Evolutionary conservation across 2,888 invertebrate genomes (phyloP).

Genomic region (Piscicola geometra): DNA sequence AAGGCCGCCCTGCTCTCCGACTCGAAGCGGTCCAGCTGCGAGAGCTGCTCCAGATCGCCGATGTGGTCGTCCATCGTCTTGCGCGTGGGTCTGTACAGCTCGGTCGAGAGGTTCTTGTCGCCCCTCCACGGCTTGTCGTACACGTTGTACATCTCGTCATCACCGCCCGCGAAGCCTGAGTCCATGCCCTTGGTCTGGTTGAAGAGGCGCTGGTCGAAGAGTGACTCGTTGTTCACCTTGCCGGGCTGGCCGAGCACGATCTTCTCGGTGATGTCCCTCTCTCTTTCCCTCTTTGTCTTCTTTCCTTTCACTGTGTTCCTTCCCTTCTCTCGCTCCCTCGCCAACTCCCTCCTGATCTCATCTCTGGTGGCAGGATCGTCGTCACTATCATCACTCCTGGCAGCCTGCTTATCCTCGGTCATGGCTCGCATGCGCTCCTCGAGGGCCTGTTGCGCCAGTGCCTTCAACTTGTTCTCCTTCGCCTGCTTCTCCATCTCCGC

Average conservation of each 20-base stretch:
- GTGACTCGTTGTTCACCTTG: conserved; percentile 63
- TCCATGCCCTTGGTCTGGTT: conserved; percentile 80
- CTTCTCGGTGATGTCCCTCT: conserved; percentile 95
- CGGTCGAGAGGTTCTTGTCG: conserved; percentile 75
- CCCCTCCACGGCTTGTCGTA: conserved; percentile 98
- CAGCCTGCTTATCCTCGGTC: background rate
- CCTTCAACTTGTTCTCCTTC: conserved; percentile 87
- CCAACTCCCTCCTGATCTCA: conserved; percentile 74
- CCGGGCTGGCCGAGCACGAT: conserved; percentile 93
- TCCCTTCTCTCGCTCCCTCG: conserved; percentile 85
- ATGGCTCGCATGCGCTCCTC: conserved; percentile 70
- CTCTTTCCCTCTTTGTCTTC: conserved; percentile 66
- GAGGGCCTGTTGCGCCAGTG: conserved; percentile 87
- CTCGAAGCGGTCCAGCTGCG: conserved; percentile 68
- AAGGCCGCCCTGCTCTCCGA: conserved; percentile 83
- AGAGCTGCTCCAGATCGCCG: conserved; percentile 71
- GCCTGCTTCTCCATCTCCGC: conserved; percentile 97
- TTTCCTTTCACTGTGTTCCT: conserved; percentile 85
- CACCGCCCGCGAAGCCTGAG: conserved; percentile 75
- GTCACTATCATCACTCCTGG: conserved; percentile 50
- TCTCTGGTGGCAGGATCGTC: conserved; percentile 65
- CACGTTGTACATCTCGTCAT: conserved; percentile 94
- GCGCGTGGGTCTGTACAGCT: conserved; percentile 65
- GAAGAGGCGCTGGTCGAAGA: conserved; percentile 89
- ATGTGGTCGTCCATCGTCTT: conserved; percentile 87